phyloP scores from a whole-genome alignment of 2,888 invertebrate genomes.

The Acholoe squamosa region DNA sequence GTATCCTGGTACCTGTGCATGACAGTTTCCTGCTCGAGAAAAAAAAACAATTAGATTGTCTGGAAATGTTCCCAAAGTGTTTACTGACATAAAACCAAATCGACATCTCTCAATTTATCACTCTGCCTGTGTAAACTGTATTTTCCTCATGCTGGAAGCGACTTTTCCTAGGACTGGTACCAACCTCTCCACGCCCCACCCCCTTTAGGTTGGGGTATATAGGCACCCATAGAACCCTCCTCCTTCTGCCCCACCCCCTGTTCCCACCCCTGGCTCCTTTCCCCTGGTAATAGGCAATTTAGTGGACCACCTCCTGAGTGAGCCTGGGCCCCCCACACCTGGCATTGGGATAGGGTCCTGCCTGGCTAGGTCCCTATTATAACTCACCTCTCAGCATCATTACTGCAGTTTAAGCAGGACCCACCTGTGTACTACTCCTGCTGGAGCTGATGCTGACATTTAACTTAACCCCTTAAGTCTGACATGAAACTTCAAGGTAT shows the following conservation, averaged over 20 bases:
- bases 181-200: not conserved
- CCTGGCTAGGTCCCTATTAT: conserved; percentile 5
- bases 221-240: not conserved
- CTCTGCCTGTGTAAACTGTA: too few relatives aligned
- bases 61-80: too few relatives aligned
- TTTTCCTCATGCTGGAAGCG: too few relatives aligned
- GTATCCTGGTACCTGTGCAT: too few relatives aligned
- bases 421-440: not conserved
- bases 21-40: too few relatives aligned
- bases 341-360: not conserved
- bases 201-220: not conserved
- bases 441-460: too few relatives aligned
- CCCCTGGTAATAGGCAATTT: conserved; percentile 51
- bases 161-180: not conserved
- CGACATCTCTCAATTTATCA: too few relatives aligned
- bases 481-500: too few relatives aligned
- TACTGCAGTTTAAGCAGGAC: not conserved
- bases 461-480: too few relatives aligned
- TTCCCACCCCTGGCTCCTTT: conserved; percentile 33
- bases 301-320: conserved; percentile 48
- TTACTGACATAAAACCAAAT: too few relatives aligned
- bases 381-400: conserved; percentile 19
- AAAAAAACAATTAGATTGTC: too few relatives aligned
- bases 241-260: not conserved
- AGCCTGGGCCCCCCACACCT: conserved; percentile 26